Evolutionary conservation across 2,888 invertebrate genomes (phyloP).

Genomic region (Automeris io): DNA sequence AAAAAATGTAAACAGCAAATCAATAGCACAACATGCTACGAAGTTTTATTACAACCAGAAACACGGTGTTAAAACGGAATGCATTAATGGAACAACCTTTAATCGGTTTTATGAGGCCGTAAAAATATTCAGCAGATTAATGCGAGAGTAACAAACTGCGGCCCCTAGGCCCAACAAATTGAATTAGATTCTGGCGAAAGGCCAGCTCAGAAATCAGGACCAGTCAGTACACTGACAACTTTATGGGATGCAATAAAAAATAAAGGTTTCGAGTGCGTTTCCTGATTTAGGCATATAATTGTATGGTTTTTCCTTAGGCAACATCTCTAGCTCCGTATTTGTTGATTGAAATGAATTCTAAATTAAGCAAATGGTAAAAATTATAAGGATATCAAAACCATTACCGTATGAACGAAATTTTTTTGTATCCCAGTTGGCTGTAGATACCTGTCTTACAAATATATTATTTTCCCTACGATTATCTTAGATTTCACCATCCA

Average conservation of each 20-base stretch:
- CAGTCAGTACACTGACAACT: constrained; percentile 6
- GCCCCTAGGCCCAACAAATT: constrained; percentile 40
- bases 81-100: constrained; percentile 40
- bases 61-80: constrained; percentile 29
- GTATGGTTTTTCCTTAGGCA: not conserved
- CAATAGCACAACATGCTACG: not conserved
- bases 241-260: constrained; percentile 1
- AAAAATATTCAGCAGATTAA: constrained; percentile 35
- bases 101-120: constrained; percentile 43
- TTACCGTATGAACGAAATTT: too few species aligned
- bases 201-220: constrained; percentile 29
- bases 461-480: too few species aligned
- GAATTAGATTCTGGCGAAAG: constrained; percentile 46
- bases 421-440: too few species aligned
- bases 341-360: too few species aligned
- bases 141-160: constrained; percentile 30
- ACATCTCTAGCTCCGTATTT: too few species aligned
- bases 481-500: too few species aligned
- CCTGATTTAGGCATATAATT: not conserved
- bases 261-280: constrained; percentile 1
- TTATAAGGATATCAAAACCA: too few species aligned
- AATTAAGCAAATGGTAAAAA: too few species aligned
- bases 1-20: not conserved
- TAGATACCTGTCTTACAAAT: too few species aligned
- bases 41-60: constrained; percentile 21